Evolutionary conservation across 1,140 invertebrate species (phyloP), one percentile per base, ranked within the genome.

Genomic region (Euwallacea fornicatus): DNA sequence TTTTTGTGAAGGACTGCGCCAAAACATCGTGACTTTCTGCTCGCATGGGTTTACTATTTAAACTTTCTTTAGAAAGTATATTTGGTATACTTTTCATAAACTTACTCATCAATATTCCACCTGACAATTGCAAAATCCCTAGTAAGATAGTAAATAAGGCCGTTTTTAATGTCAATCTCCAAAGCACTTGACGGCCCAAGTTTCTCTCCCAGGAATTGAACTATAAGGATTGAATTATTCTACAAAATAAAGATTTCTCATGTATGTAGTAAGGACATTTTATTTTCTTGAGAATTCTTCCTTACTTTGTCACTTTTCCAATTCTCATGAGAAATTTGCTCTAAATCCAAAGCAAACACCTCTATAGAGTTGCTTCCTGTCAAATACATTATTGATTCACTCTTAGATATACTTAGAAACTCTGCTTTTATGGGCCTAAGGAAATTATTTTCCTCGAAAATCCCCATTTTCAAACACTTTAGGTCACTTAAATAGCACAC

Each of bases 91-190:
- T n/a, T 59, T 33, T 41, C 6, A 59, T 68, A 72, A 50, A 64
- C 70, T 69, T 76, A 82, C 81, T 74, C 78, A 53, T 68, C 78
- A 56, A 33, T 33, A 33, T 75, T 73, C 81, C 81, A 82, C 58
- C 80, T 74, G 7, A 82, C 76, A 11, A 80, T 70, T 7, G 78
- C 81, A 73, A 75, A 78, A 77, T 81, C 79, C 42, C 79, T 72
- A 0, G 73, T 71, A 42, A 82, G 66, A 72, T 78, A 81, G 75
- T 82, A 82, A 74, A 72, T 77, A 33, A 82, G 67, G 33, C 79
- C 77, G 46, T 73, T 58, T 66, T 68, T 71, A 7, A 72, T 63
- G 74, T 81, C 79, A 6, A 73, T 16, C 8, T 76, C 69, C 42
- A 82, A 73, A 9, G 76, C 79, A 21, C 66, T 73, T 7, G 81